A percentile compares a stretch with the other conserved stretches of the same genome.
Conservation (phyloP, 1,140 invertebrate genomes). For the Ceratosolen fusciceps region DNA sequence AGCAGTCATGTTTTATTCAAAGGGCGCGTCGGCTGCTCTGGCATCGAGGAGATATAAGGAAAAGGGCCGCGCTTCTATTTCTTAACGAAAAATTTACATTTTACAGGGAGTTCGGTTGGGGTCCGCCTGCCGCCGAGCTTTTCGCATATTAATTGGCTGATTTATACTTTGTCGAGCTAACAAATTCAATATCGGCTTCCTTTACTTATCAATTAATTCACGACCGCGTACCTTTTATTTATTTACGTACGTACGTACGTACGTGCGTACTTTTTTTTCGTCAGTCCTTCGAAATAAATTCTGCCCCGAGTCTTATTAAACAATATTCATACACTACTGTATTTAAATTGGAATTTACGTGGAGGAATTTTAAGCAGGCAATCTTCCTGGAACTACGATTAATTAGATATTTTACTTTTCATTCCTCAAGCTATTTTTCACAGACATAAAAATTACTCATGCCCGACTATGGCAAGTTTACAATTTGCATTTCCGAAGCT, state of each 20-base stretch:
- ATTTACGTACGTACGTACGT: no score
- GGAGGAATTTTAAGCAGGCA: background rate
- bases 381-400: background rate
- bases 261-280: no score
- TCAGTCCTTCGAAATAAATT: background rate
- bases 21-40: background rate
- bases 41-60: background rate
- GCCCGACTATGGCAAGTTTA: background rate
- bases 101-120: no score
- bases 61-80: background rate
- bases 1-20: constrained; percentile 11
- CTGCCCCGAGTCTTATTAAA: no score
- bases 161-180: no score
- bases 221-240: no score
- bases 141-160: no score
- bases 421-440: background rate
- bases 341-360: background rate
- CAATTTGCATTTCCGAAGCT: background rate
- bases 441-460: background rate
- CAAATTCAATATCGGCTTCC: no score
- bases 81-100: background rate
- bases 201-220: no score
- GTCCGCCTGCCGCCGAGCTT: no score
- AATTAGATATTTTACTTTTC: background rate
- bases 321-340: no score